These are phyloP conservation scores for Acridotheres tristis DNA, from an alignment of 2,797 vertebrate species.

Conservation along the genomic window DNA sequence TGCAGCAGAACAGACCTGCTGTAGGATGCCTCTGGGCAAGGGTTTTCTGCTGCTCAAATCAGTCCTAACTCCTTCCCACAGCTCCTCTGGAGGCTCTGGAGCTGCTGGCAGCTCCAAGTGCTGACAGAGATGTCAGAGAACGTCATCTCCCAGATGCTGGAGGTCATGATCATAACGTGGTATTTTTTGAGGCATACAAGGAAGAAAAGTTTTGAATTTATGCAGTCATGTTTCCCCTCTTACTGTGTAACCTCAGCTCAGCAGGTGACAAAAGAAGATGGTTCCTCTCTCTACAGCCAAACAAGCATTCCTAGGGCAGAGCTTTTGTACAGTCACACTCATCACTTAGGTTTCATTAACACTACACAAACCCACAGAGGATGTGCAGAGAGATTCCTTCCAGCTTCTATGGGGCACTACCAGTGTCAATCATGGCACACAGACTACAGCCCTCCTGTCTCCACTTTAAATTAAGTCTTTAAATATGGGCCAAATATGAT, in stretches of 20 bases:
- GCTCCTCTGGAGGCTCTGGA: not conserved
- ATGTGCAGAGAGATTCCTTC: not conserved
- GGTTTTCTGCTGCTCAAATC: not conserved
- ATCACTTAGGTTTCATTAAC: not conserved
- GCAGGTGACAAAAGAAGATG: not conserved
- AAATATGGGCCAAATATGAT: conserved; percentile 3
- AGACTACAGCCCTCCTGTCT: not conserved
- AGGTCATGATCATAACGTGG: not conserved
- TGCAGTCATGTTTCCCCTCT: not conserved
- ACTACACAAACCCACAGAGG: not conserved
- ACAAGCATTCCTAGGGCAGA: not conserved
- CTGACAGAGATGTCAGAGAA: rapidly evolving
- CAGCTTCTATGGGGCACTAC: not conserved
- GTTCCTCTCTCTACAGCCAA: not conserved
- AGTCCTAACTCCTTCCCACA: not conserved
- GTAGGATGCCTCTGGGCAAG: not conserved
- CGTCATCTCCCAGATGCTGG: not conserved
- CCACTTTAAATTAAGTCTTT: conserved; percentile 17
- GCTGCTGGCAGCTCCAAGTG: not conserved
- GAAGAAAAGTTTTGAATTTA: not conserved
- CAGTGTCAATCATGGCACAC: not conserved
- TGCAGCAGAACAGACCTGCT: not conserved
- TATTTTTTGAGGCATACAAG: not conserved
- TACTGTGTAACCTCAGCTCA: not conserved
- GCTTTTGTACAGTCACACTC: not conserved